Percentiles rank a stretch among this genome's conserved stretches.
Conservation (phyloP, 1,140 invertebrate genomes). For the Drosophila guanche region DNA sequence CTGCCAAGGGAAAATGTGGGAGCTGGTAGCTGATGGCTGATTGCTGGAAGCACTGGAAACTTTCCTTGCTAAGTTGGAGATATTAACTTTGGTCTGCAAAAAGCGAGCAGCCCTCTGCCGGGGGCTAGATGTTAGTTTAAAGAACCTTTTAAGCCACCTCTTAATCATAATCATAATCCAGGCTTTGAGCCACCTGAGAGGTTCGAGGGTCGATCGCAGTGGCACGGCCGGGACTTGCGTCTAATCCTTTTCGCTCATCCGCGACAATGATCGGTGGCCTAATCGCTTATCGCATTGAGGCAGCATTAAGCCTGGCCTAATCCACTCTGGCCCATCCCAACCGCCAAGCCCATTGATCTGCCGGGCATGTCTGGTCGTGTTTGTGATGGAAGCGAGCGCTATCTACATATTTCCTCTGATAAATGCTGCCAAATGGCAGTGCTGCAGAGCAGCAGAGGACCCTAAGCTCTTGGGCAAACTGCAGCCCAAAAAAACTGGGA, state of each 20-base stretch:
- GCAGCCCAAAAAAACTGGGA: conserved; percentile 12
- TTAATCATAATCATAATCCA: too few relatives aligned
- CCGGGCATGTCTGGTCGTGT: conserved; percentile 22
- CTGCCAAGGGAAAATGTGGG: not conserved
- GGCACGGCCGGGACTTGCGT: too few relatives aligned
- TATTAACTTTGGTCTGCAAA: not conserved
- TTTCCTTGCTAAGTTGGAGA: not conserved
- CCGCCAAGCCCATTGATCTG: conserved; percentile 19
- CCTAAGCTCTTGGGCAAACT: conserved; percentile 49
- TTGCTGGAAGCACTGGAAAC: too few relatives aligned
- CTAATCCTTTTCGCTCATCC: conserved; percentile 29
- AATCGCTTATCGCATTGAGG: conserved; percentile 45
- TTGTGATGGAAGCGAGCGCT: not conserved
- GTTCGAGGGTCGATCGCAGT: too few relatives aligned
- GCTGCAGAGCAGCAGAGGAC: conserved; percentile 1
- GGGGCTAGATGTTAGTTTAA: too few relatives aligned
- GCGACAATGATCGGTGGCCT: conserved; percentile 33
- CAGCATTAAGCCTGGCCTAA: conserved; percentile 3
- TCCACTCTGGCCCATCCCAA: conserved; percentile 6
- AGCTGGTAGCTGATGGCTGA: too few relatives aligned
- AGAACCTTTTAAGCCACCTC: too few relatives aligned
- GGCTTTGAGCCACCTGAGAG: too few relatives aligned
- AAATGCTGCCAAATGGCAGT: not conserved
- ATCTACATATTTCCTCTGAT: conserved; percentile 12
- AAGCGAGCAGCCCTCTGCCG: not conserved